A percentile compares a stretch with the other conserved stretches of the same genome.
Evolutionary conservation across 2,113 vertebrate species (phyloP).

Genomic region (Equus quagga): DNA sequence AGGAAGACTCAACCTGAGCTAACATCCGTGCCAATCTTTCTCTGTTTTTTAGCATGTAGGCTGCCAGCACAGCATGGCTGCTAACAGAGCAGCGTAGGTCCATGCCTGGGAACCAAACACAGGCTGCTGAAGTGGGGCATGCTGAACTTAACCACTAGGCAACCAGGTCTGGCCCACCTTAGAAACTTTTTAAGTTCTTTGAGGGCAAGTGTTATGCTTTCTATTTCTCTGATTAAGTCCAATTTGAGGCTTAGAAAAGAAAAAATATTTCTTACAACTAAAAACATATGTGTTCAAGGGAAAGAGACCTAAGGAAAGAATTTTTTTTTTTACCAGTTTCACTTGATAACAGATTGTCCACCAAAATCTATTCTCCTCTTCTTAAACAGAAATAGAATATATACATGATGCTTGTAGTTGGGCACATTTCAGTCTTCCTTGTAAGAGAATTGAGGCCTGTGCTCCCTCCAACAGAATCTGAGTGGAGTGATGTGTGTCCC

Average conservation of each 20-base stretch:
- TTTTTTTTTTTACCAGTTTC: not conserved
- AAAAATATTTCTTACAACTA: not conserved
- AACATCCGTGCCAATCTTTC: too few relatives aligned
- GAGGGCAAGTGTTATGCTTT: not conserved
- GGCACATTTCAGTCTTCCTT: not conserved
- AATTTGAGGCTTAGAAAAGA: conserved; percentile 24
- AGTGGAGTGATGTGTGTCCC: not conserved
- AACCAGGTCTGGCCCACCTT: too few relatives aligned
- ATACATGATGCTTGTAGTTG: not conserved
- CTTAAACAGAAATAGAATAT: not conserved
- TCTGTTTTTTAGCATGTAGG: too few relatives aligned
- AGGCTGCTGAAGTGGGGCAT: too few relatives aligned
- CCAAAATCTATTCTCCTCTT: not conserved
- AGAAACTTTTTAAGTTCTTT: not conserved
- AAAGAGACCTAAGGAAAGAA: not conserved
- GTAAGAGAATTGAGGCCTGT: not conserved
- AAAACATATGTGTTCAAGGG: conserved; percentile 17
- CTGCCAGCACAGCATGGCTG: too few relatives aligned
- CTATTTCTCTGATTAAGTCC: not conserved
- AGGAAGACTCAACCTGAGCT: too few relatives aligned
- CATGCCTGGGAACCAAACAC: too few relatives aligned
- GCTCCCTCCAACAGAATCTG: not conserved
- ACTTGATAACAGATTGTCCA: not conserved
- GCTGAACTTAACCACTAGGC: too few relatives aligned
- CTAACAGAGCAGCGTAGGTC: too few relatives aligned